Evolutionary conservation across 2,113 vertebrate species (phyloP).

Genomic region (Corydoras sp.): DNA sequence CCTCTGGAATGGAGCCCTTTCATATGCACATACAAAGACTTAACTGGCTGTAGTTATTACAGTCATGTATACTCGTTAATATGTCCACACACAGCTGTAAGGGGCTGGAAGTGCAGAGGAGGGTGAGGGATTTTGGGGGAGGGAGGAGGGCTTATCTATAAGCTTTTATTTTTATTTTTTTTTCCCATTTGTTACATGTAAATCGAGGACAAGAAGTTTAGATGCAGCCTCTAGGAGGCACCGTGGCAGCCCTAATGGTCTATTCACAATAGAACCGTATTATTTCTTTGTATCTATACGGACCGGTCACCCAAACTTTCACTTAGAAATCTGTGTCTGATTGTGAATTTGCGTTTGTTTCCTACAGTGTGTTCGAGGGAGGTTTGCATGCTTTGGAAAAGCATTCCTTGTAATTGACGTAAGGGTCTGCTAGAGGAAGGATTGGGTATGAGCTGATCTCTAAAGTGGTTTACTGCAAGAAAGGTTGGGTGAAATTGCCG

Average conservation of each 20-base stretch:
- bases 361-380: slow-evolving; percentile 18
- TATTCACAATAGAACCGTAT: slow-evolving; percentile 35
- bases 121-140: slow-evolving; percentile 30
- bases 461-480: slow-evolving; percentile 10
- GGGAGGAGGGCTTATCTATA: slow-evolving; percentile 31
- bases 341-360: slow-evolving; percentile 34
- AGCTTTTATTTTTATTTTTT: slow-evolving; percentile 39
- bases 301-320: slow-evolving; percentile 37
- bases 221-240: slow-evolving; percentile 41
- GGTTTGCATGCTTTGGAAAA: slow-evolving; percentile 26
- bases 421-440: not conserved
- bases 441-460: slow-evolving; percentile 20
- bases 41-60: slow-evolving; percentile 53
- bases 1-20: slow-evolving; percentile 60
- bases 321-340: slow-evolving; percentile 41
- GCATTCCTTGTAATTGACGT: slow-evolving; percentile 17
- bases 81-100: slow-evolving; percentile 26
- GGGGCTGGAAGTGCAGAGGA: slow-evolving; percentile 22
- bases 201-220: slow-evolving; percentile 36
- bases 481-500: slow-evolving; percentile 12
- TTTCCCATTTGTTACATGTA: slow-evolving; percentile 32
- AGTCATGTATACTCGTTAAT: slow-evolving; percentile 49
- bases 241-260: slow-evolving; percentile 24
- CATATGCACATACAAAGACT: slow-evolving; percentile 60
- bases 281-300: slow-evolving; percentile 34